Conservation (phyloP, 2,797 vertebrate species). For the Morelia viridis region DNA sequence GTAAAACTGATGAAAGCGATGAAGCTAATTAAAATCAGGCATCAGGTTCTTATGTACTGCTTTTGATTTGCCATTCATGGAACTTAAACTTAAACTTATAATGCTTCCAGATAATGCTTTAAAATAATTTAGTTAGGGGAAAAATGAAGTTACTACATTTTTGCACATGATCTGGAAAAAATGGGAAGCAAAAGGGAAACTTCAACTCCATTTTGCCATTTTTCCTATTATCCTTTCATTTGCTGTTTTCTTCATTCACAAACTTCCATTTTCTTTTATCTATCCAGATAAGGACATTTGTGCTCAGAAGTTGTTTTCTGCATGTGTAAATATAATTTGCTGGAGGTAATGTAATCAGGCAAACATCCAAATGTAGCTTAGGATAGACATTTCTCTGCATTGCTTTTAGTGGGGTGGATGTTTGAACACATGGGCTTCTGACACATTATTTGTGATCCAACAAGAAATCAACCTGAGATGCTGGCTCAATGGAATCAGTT, state of each 20-base stretch:
- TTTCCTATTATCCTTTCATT: neutral
- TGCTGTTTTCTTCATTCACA: neutral
- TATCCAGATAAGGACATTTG: neutral
- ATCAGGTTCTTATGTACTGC: neutral
- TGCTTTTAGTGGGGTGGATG: neutral
- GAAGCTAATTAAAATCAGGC: neutral
- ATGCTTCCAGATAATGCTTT: neutral
- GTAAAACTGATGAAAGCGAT: neutral
- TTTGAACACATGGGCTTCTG: neutral
- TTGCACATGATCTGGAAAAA: neutral
- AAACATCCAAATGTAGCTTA: neutral
- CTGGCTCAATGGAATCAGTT: neutral
- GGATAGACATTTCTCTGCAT: neutral
- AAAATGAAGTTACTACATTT: neutral
- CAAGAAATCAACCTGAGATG: neutral
- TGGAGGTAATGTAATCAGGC: neutral
- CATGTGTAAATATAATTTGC: neutral
- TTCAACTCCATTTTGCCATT: neutral
- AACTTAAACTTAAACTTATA: conserved; percentile 2
- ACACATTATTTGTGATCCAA: neutral
- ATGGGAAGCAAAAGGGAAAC: neutral
- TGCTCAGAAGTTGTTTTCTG: neutral
- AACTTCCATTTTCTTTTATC: neutral
- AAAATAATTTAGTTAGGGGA: neutral
- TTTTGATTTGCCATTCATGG: neutral